Evolutionary conservation across 2,113 vertebrate species (phyloP).

Genomic region (Danio rerio): DNA sequence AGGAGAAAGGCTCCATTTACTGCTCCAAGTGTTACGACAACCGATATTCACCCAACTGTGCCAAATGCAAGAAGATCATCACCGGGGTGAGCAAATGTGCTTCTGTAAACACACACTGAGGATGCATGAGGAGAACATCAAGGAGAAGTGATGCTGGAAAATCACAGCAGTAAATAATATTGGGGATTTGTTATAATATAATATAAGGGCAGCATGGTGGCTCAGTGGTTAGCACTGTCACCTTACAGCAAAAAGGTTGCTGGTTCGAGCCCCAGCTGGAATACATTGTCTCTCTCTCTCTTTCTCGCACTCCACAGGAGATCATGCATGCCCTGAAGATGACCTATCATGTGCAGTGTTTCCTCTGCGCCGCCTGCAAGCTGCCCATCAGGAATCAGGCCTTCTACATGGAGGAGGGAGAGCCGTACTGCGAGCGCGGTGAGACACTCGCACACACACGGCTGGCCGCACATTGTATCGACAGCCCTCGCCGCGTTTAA

Average conservation of each 20-base stretch:
- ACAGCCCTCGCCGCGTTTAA: no score
- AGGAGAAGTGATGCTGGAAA: no score
- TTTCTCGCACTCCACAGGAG: slow-evolving; percentile 86
- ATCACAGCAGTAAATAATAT: no score
- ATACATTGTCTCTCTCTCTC: no score
- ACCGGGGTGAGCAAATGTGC: slow-evolving; percentile 84
- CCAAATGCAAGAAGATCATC: slow-evolving; percentile 98
- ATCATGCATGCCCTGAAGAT: slow-evolving; percentile 99
- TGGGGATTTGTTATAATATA: no score
- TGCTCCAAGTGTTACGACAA: slow-evolving; percentile 93
- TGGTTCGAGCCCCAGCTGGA: no score
- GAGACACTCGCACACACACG: slow-evolving; percentile 52
- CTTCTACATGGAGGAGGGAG: slow-evolving; percentile 98
- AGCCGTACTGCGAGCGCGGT: slow-evolving; percentile 97
- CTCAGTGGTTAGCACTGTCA: no score
- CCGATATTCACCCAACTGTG: slow-evolving; percentile 91
- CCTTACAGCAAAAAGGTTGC: no score
- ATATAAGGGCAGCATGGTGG: no score
- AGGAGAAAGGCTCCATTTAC: slow-evolving; percentile 93
- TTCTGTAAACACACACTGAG: no score
- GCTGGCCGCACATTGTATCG: no score
- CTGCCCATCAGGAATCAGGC: slow-evolving; percentile 93
- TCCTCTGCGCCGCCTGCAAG: slow-evolving; percentile 93
- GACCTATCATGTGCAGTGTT: slow-evolving; percentile 97
- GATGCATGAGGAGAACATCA: no score